Percentiles rank a stretch among this genome's conserved stretches.
Evolutionary conservation across 2,888 invertebrate species (phyloP).

Genomic region (Arrhopalites spinosus): DNA sequence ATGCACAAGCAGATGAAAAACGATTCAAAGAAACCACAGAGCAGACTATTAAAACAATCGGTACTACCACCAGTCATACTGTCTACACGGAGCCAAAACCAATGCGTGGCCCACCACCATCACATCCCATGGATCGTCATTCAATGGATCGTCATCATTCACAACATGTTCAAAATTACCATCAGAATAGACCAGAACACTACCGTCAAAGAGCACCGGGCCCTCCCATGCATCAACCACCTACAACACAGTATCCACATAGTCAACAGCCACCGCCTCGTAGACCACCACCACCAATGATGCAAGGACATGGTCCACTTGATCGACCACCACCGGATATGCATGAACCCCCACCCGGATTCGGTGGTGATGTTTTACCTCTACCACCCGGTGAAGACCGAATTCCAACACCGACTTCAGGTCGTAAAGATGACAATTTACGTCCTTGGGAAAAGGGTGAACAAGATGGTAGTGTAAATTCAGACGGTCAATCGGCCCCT

Average conservation of each 20-base stretch:
- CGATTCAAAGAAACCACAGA: conserved; percentile 10
- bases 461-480: background rate
- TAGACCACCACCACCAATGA: background rate
- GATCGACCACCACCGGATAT: background rate
- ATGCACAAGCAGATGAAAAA: background rate
- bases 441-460: conserved; percentile 7
- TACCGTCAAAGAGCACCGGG: background rate
- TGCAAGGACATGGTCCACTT: background rate
- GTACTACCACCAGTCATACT: background rate
- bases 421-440: conserved; percentile 9
- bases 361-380: conserved; percentile 49
- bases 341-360: conserved; percentile 50
- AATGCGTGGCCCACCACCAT: background rate
- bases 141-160: conserved; percentile 26
- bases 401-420: conserved; percentile 32
- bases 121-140: conserved; percentile 15
- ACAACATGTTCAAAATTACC: too few species aligned
- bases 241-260: conserved; percentile 9
- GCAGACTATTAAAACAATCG: conserved; percentile 36
- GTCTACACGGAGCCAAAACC: background rate
- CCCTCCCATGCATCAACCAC: conserved; percentile 10
- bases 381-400: conserved; percentile 52
- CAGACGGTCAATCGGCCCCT: conserved; percentile 14
- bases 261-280: conserved; percentile 11
- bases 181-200: conserved; percentile 14